Evolutionary conservation across 1,140 invertebrate genomes (phyloP).

Genomic region (Trinorchestia longiramus): DNA sequence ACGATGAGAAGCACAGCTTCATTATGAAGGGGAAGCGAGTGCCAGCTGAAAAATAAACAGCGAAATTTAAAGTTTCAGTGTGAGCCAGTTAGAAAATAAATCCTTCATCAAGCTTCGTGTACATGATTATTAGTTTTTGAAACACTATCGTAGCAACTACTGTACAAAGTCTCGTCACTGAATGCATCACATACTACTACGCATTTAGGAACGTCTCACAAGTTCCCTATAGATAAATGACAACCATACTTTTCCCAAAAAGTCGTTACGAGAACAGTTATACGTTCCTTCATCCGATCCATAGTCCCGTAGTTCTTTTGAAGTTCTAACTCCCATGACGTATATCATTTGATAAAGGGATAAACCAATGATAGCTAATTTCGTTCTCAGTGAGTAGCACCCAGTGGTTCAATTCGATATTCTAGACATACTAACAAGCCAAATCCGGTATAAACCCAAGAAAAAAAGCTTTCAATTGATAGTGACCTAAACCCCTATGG

Average conservation of each 20-base stretch:
- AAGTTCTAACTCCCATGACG: background rate
- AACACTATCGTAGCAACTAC: background rate
- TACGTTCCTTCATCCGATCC: too few species aligned
- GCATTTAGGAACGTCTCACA: background rate
- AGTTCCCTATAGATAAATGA: background rate
- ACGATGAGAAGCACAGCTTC: slow-evolving; percentile 90
- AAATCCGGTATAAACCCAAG: too few species aligned
- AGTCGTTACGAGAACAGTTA: background rate
- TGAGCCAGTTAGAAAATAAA: slow-evolving; percentile 67
- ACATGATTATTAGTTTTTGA: background rate
- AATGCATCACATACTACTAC: background rate
- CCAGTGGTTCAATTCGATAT: too few species aligned
- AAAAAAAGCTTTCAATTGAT: too few species aligned
- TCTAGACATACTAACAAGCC: too few species aligned
- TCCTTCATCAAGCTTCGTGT: slow-evolving; percentile 48
- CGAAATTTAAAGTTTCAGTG: slow-evolving; percentile 62
- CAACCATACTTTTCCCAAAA: background rate
- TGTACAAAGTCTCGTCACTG: background rate
- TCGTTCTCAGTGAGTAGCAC: too few species aligned
- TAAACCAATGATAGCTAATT: too few species aligned
- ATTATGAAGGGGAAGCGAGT: slow-evolving; percentile 97
- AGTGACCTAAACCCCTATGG: too few species aligned
- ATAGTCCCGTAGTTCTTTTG: too few species aligned
- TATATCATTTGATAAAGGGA: too few species aligned
- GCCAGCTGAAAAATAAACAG: slow-evolving; percentile 73